Percentiles rank a stretch among this genome's conserved stretches.
phyloP scores from a whole-genome alignment of 35 echinoderm and acorn worm species.

The Nesometra sesokonis region DNA sequence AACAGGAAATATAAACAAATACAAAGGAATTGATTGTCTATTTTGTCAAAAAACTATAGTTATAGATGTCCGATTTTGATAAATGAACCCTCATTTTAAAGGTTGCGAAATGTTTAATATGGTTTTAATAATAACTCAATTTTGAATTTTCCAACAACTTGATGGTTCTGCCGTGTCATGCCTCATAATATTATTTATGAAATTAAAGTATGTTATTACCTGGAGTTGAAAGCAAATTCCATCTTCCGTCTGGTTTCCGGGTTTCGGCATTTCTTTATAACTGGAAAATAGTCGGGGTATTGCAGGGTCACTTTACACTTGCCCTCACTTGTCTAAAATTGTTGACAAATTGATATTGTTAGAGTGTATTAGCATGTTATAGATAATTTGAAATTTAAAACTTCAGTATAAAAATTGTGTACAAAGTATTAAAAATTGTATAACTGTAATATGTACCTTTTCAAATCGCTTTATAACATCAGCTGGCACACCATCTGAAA shows the following conservation, averaged over 20 bases:
- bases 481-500: conserved; percentile 78
- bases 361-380: not conserved
- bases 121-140: no score
- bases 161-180: no score
- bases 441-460: conserved; percentile 45
- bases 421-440: not conserved
- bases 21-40: no score
- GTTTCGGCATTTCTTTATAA: conserved; percentile 67
- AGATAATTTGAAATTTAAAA: not conserved
- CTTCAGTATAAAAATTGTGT: not conserved
- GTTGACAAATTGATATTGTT: not conserved
- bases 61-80: no score
- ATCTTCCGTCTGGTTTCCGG: conserved; percentile 71
- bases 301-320: conserved; percentile 89
- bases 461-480: conserved; percentile 93
- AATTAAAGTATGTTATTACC: conserved; percentile 7
- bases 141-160: no score
- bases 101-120: no score
- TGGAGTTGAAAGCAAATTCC: conserved; percentile 83
- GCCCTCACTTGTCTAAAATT: conserved; percentile 46
- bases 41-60: no score
- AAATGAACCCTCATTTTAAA: no score
- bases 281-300: conserved; percentile 94
- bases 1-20: no score
- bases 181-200: no score